Percentiles rank a stretch among this genome's conserved stretches.
Conservation (phyloP, 2,888 invertebrate species). For the Scelioninae gen. 1 region DNA sequence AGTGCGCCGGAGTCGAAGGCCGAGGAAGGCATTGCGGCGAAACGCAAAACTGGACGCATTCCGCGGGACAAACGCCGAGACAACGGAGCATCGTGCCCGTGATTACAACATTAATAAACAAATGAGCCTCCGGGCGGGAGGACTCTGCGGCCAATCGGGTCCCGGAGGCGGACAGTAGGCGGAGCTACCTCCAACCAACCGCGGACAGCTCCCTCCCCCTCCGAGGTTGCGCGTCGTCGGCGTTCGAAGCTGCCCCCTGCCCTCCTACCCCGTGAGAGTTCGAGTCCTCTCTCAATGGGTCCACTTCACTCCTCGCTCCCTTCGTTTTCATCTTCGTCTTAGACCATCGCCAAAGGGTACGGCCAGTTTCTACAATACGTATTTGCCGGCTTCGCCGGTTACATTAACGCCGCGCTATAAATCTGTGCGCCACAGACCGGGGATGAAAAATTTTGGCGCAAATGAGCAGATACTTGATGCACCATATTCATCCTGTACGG, state of each 20-base stretch:
- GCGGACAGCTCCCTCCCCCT: conserved; percentile 56
- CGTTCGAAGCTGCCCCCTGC: conserved; percentile 72
- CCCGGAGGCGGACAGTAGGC: conserved; percentile 81
- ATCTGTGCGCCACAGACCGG: conserved; percentile 59
- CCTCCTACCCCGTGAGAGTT: conserved; percentile 52
- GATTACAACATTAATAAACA: conserved; percentile 85
- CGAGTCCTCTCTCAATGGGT: conserved; percentile 56
- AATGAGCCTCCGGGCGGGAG: conserved; percentile 84
- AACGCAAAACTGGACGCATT: conserved; percentile 82
- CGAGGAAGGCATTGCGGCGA: conserved; percentile 76
- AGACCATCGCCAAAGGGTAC: conserved; percentile 67
- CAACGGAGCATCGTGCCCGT: conserved; percentile 82
- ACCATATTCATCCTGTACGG: conserved; percentile 34
- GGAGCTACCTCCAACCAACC: conserved; percentile 80
- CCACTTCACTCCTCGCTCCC: conserved; percentile 49
- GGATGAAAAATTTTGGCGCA: conserved; percentile 68
- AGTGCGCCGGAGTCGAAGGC: conserved; percentile 74
- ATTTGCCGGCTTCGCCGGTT: conserved; percentile 55
- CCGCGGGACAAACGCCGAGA: conserved; percentile 77
- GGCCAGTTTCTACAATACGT: conserved; percentile 68
- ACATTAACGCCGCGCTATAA: conserved; percentile 69
- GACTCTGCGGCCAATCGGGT: conserved; percentile 80
- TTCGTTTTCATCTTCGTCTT: conserved; percentile 57
- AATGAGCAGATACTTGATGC: conserved; percentile 62
- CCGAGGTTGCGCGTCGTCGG: conserved; percentile 69